Base-by-base conservation (phyloP, 2,797 vertebrate genomes). In the Varecia variegata region DNA sequence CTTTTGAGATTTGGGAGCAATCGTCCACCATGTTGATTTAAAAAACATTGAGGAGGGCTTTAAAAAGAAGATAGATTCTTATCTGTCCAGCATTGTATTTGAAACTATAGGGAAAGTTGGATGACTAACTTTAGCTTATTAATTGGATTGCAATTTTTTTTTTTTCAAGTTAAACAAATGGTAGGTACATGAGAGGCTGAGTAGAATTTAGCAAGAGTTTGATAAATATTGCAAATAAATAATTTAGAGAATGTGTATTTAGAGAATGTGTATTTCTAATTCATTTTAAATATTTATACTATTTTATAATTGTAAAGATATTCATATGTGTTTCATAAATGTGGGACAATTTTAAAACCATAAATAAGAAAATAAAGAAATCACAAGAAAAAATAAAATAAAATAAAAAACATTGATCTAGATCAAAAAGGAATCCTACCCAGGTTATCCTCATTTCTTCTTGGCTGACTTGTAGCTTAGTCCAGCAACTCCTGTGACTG, bases 391-490 rank as follows among this genome's bases (percentile, higher is more conserved):
- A n/a, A n/a, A n/a, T n/a, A n/a, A n/a, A n/a, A n/a, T n/a, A n/a
- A n/a, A n/a, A n/a, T n/a, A n/a, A n/a, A n/a, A n/a, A n/a, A n/a
- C 70, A 83, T 45, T 98, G 80, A 95, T 97, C 95, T 96, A 93
- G 84, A 97, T 97, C 77, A 98, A 96, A 97, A 92, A 88, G 47
- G 94, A 96, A 65, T 40, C 30, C 50, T 35, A 25, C 7, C 0
- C 5, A 54, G 12, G 13, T 40, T 23, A 70, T 20, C 82, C 2
- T 67, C 23, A 17, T 65, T 92, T 82, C 7, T 13, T 0, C 12
- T 27, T 5, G 21, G 27, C 38, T 45, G n/a, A 81, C 3, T 45
- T 47, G 13, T 0, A 17, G 21, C 77, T 54, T n/a, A 30, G 84
- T 9, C 54, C 27, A 50, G 30, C 1, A 90, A 9, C 27, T 60